A percentile compares a stretch with the other conserved stretches of the same genome.
Evolutionary conservation across 2,888 invertebrate species (phyloP).

Genomic region (Cecidostiba fungosa): DNA sequence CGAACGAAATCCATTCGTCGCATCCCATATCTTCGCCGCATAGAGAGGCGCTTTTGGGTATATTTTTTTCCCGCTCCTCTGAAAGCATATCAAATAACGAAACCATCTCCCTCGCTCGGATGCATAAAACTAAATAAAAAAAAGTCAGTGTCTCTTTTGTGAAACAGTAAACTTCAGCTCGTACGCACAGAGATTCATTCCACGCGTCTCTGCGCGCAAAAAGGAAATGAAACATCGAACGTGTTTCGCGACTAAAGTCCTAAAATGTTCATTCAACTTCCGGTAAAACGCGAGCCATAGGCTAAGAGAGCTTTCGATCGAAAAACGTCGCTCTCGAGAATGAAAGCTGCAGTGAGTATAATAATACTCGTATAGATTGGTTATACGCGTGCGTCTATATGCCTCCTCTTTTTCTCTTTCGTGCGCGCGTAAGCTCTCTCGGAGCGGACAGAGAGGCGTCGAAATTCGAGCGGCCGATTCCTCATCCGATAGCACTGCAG

Average conservation of each 20-base stretch:
- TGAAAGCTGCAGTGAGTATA: conserved; percentile 16
- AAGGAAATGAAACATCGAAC: conserved; percentile 39
- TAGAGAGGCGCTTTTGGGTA: background rate
- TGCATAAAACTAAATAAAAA: background rate
- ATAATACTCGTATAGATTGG: conserved; percentile 30
- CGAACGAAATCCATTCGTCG: background rate
- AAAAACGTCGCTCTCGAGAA: background rate
- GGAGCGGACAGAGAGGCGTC: background rate
- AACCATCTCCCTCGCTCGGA: background rate
- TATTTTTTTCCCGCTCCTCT: conserved; percentile 1
- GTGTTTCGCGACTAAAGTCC: background rate
- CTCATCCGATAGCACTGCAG: background rate
- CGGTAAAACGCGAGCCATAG: background rate
- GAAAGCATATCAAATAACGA: conserved; percentile 43
- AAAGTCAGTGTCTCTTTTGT: conserved; percentile 18
- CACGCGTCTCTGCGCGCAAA: background rate
- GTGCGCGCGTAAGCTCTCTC: background rate
- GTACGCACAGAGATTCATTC: background rate
- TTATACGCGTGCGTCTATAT: background rate
- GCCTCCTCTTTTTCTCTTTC: background rate
- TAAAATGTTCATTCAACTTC: background rate
- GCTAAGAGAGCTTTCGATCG: background rate
- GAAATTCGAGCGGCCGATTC: conserved; percentile 21
- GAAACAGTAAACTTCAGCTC: background rate
- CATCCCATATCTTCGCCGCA: background rate